phyloP scores from a whole-genome alignment of 2,113 vertebrate species.

The Tyto alba region DNA sequence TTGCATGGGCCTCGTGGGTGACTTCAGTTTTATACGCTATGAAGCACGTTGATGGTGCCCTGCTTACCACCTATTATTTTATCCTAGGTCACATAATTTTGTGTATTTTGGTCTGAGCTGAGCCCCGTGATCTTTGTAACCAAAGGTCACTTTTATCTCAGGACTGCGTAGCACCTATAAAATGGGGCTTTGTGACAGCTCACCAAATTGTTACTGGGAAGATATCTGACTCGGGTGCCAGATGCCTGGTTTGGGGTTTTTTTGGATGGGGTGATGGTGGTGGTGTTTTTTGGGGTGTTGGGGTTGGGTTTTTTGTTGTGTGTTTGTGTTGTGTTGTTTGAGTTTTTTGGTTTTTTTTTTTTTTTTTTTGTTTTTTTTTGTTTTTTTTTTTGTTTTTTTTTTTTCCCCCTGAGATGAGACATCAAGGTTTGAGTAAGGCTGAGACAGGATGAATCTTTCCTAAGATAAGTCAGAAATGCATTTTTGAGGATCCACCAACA shows the following conservation, averaged over 20 bases:
- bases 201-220: background rate
- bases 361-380: background rate
- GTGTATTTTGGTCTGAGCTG: background rate
- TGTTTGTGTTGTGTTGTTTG: no score
- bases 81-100: background rate
- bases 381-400: background rate
- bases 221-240: fast-evolving
- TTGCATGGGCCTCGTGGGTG: background rate
- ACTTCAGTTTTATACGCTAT: background rate
- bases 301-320: background rate
- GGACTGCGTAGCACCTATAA: background rate
- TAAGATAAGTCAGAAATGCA: background rate
- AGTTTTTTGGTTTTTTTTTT: no score
- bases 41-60: background rate
- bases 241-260: background rate
- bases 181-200: background rate
- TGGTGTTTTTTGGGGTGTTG: background rate
- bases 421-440: background rate
- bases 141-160: background rate
- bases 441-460: background rate
- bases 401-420: background rate
- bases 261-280: background rate
- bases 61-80: background rate
- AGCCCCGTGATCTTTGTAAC: background rate
- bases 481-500: background rate